Evolutionary conservation across 2,113 vertebrate species (phyloP).

Genomic region (Callionymus lyra): DNA sequence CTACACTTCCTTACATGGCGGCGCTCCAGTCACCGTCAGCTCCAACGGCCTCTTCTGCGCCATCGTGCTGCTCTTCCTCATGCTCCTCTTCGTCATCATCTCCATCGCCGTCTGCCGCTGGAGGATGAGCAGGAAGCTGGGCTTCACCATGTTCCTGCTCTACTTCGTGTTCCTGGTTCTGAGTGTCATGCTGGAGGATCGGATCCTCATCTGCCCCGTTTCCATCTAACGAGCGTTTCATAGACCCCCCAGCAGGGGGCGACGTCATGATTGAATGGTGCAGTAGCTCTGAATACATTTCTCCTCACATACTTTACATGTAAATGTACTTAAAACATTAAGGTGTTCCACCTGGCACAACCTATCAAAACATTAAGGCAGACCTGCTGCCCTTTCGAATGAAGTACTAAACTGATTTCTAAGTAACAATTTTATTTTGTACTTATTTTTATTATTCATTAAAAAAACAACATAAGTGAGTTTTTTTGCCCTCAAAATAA

Average conservation of each 20-base stretch:
- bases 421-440: background rate
- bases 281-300: constrained; percentile 1
- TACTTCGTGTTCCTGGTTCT: constrained; percentile 68
- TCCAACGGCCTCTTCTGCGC: constrained; percentile 70
- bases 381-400: background rate
- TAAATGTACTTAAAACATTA: background rate
- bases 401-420: background rate
- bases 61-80: constrained; percentile 71
- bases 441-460: no score
- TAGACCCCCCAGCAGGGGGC: background rate
- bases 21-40: constrained; percentile 54
- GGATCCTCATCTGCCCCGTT: constrained; percentile 56
- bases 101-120: constrained; percentile 66
- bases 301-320: background rate
- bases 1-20: constrained; percentile 34
- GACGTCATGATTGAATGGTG: background rate
- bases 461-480: no score
- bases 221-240: constrained; percentile 48
- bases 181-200: constrained; percentile 64
- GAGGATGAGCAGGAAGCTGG: constrained; percentile 64
- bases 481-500: no score
- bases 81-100: constrained; percentile 69
- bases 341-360: background rate
- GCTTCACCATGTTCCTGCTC: constrained; percentile 66
- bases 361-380: background rate